These are phyloP conservation scores for Crax fasciolata DNA, from an alignment of 2,797 vertebrate genomes.

Conservation along the genomic window DNA sequence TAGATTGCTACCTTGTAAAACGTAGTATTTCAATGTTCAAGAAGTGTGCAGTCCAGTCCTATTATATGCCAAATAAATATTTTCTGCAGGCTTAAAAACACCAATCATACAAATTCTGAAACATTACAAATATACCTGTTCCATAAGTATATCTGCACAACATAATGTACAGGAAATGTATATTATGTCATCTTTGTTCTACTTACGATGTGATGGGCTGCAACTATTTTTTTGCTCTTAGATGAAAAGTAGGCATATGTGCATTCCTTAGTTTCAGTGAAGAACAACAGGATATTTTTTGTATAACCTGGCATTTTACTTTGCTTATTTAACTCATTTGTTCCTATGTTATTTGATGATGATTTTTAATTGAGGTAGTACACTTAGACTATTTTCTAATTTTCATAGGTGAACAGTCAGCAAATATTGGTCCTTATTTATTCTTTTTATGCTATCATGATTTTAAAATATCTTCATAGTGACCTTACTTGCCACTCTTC, in stretches of 20 bases:
- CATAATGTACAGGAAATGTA: not conserved
- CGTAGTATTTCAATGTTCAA: not conserved
- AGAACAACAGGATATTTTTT: not conserved
- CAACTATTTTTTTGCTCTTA: not conserved
- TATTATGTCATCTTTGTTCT: not conserved
- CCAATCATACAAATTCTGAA: not conserved
- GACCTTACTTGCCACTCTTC: too few relatives aligned
- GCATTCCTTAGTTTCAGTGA: not conserved
- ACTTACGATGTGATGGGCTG: not conserved
- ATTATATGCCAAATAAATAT: not conserved
- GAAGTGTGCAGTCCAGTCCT: not conserved
- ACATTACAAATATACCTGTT: not conserved
- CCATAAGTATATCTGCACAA: not conserved
- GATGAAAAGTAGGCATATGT: accelerated
- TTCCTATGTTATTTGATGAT: not conserved
- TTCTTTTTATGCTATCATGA: not conserved
- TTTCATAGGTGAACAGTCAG: not conserved
- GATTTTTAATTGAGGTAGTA: not conserved
- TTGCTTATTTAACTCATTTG: not conserved
- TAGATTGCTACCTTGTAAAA: not conserved
- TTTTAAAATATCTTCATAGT: not conserved
- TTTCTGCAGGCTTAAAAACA: not conserved
- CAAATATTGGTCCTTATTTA: not conserved
- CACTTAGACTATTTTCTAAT: not conserved
- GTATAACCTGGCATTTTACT: not conserved